Evolutionary conservation across 2,888 invertebrate species (phyloP).

Genomic region (Melitaea athalia): DNA sequence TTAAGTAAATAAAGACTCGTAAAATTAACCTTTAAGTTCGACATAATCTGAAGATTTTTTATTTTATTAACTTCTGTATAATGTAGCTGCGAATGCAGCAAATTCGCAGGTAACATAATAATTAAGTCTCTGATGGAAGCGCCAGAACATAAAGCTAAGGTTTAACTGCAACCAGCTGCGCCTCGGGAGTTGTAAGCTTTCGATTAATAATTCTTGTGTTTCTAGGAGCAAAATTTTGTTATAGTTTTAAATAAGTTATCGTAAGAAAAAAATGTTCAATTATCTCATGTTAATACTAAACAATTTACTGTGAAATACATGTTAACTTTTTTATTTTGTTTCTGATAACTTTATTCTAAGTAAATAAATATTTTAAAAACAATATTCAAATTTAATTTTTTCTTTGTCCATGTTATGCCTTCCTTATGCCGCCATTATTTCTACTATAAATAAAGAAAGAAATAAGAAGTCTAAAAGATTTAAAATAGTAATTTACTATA

Average conservation of each 20-base stretch:
- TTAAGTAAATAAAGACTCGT: too few relatives aligned
- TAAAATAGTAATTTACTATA: constrained; percentile 30
- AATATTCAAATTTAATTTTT: background rate
- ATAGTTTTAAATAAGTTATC: constrained; percentile 8
- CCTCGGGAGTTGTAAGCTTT: constrained; percentile 57
- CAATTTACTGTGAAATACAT: background rate
- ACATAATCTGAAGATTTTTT: background rate
- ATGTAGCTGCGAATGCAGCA: constrained; percentile 20
- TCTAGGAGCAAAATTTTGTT: constrained; percentile 34
- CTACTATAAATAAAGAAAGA: background rate
- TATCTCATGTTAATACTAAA: constrained; percentile 2
- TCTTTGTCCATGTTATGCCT: too few relatives aligned
- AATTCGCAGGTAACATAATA: constrained; percentile 31
- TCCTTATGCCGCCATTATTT: too few relatives aligned
- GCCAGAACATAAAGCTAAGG: constrained; percentile 60
- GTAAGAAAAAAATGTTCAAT: background rate
- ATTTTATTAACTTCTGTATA: constrained; percentile 16
- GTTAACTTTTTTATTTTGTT: background rate
- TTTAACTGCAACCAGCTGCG: constrained; percentile 68
- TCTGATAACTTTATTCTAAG: too few relatives aligned
- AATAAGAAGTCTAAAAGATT: constrained; percentile 35
- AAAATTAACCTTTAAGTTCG: background rate
- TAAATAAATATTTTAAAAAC: background rate
- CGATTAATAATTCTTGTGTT: constrained; percentile 54
- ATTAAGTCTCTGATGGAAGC: constrained; percentile 43